These are phyloP conservation scores for Galeruca laticollis DNA, from an alignment of 2,888 invertebrate genomes.

Conservation along the genomic window DNA sequence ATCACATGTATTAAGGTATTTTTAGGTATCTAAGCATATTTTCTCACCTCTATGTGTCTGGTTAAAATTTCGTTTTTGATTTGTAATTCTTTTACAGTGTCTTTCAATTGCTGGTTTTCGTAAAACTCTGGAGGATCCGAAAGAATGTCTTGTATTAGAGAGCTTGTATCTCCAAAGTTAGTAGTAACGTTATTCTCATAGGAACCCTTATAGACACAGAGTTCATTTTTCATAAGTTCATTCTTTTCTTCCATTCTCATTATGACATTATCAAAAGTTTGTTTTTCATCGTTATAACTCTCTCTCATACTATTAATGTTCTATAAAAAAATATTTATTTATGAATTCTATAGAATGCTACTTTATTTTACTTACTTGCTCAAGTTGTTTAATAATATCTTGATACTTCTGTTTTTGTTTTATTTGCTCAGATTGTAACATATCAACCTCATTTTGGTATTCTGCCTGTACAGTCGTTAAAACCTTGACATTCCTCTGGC, in stretches of 20 bases:
- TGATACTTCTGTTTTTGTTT: conserved; percentile 41
- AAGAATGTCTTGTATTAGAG: conserved; percentile 39
- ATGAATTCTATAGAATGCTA: not conserved
- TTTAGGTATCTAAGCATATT: not conserved
- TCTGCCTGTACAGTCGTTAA: conserved; percentile 52
- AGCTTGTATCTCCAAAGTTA: conserved; percentile 37
- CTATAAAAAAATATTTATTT: not conserved
- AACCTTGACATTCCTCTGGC: conserved; percentile 52
- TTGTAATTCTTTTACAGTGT: conserved; percentile 39
- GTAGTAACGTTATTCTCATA: conserved; percentile 23
- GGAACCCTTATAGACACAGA: conserved; percentile 36
- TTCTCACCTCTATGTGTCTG: conserved; percentile 33
- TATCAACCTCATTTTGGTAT: conserved; percentile 53
- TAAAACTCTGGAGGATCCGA: conserved; percentile 18
- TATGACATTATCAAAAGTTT: conserved; percentile 43
- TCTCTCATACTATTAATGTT: conserved; percentile 37
- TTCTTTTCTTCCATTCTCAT: conserved; percentile 45
- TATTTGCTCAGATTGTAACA: conserved; percentile 44
- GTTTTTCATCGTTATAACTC: conserved; percentile 43
- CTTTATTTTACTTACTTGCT: conserved; percentile 40
- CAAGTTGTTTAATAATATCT: conserved; percentile 45
- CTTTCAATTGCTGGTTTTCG: conserved; percentile 43
- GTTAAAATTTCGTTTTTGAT: conserved; percentile 31
- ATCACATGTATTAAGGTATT: not conserved
- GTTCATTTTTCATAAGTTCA: conserved; percentile 36